These are phyloP conservation scores for Pentamera pediparva DNA, from an alignment of 53 echinoderm and acorn worm species.

Conservation along the genomic window DNA sequence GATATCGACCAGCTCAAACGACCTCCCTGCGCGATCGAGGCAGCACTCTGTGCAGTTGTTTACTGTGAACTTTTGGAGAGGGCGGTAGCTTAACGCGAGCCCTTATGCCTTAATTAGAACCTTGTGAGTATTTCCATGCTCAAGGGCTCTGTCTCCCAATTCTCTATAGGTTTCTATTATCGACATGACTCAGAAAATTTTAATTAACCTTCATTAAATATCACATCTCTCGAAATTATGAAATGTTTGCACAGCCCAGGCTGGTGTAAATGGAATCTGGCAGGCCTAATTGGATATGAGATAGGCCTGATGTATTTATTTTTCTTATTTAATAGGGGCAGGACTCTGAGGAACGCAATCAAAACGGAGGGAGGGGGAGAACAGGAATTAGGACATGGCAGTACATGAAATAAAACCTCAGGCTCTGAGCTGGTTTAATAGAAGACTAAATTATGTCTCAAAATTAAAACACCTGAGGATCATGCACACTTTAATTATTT, in stretches of 20 bases:
- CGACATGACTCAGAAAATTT: constrained; percentile 37
- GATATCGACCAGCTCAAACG: constrained; percentile 25
- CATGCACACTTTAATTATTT: no score
- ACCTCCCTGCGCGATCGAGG: constrained; percentile 21
- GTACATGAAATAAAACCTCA: no score
- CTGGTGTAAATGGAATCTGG: constrained; percentile 37
- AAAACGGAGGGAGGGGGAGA: constrained; percentile 18
- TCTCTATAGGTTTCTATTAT: constrained; percentile 34
- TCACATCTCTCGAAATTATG: constrained; percentile 38
- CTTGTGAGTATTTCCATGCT: constrained; percentile 30
- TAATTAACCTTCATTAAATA: constrained; percentile 39
- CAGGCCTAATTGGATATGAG: constrained; percentile 37
- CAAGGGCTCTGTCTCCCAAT: constrained; percentile 29
- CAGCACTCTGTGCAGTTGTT: constrained; percentile 21
- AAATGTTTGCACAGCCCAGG: constrained; percentile 35
- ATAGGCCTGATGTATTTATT: constrained; percentile 38
- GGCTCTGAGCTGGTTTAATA: no score
- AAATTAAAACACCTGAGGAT: no score
- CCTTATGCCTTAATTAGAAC: constrained; percentile 36
- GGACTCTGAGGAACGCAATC: constrained; percentile 33
- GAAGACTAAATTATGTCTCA: no score
- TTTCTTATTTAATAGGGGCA: constrained; percentile 35
- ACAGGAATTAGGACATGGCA: constrained; percentile 17
- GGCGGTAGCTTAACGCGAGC: constrained; percentile 29
- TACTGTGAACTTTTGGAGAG: constrained; percentile 35